These are phyloP conservation scores for Yoshiicerus persimilis DNA, from an alignment of 1,140 invertebrate species.

Conservation along the genomic window DNA sequence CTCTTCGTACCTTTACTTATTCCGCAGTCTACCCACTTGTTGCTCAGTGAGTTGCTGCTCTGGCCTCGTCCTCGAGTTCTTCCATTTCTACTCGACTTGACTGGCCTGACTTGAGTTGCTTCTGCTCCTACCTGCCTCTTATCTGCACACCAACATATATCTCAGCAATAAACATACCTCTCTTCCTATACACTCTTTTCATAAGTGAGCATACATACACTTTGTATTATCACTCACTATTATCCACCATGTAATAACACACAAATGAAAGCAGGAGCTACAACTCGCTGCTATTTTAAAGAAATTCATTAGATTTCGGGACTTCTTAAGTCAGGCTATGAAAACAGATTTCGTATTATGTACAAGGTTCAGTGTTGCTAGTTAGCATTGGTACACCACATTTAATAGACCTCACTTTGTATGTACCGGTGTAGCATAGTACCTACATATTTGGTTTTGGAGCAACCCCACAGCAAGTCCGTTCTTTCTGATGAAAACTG, in stretches of 20 bases:
- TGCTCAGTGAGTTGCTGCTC: neutral
- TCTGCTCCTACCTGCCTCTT: neutral
- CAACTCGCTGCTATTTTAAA: neutral
- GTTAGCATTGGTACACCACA: neutral
- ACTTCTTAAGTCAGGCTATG: neutral
- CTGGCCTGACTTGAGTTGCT: neutral
- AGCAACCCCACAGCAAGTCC: neutral
- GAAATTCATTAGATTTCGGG: neutral
- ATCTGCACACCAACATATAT: neutral
- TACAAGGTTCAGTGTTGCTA: no score
- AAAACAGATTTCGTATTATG: no score
- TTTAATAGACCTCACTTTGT: neutral
- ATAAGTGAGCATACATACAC: neutral
- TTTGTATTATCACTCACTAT: no score
- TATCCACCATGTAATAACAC: neutral
- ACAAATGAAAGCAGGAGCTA: neutral
- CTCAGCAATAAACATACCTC: neutral
- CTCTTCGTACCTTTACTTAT: neutral
- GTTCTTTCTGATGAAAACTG: neutral
- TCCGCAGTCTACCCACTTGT: neutral
- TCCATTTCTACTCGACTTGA: neutral
- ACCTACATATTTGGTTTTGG: no score
- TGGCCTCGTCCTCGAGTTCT: neutral
- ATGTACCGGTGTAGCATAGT: no score
- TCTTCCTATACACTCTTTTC: neutral